Conservation (phyloP, 2,888 invertebrate species). For the Pocota personata region DNA sequence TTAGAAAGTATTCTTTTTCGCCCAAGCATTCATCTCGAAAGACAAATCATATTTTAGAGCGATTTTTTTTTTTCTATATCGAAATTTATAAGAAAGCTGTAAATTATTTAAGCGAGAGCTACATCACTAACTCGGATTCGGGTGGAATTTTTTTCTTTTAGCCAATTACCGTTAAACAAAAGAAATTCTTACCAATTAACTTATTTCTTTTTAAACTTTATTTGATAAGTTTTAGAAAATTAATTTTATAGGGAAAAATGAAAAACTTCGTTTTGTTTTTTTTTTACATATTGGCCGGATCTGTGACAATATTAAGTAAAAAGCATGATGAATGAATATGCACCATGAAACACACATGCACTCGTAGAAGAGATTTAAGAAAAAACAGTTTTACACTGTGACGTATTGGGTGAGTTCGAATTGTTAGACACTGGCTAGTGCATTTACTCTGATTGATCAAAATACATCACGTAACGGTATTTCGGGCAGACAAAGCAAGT, state of each 20-base stretch:
- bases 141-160: slow-evolving; percentile 56
- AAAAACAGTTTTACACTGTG: background rate
- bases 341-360: slow-evolving; percentile 18
- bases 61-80: slow-evolving; percentile 2
- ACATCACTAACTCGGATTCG: slow-evolving; percentile 30
- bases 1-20: slow-evolving; percentile 64
- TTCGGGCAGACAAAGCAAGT: no score
- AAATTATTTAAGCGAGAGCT: slow-evolving; percentile 27
- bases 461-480: no score
- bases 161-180: slow-evolving; percentile 62
- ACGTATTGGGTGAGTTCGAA: no score
- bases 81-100: slow-evolving; percentile 44
- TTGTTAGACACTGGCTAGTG: no score
- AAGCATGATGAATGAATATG: slow-evolving; percentile 15
- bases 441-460: no score
- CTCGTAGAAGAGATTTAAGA: background rate
- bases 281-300: slow-evolving; percentile 63
- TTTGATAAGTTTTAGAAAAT: slow-evolving; percentile 65
- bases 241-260: slow-evolving; percentile 54
- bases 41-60: slow-evolving; percentile 25
- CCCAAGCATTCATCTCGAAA: slow-evolving; percentile 50
- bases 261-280: slow-evolving; percentile 25
- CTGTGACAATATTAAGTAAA: slow-evolving; percentile 58
- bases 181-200: slow-evolving; percentile 56
- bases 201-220: slow-evolving; percentile 59